Percentiles rank a stretch among this genome's conserved stretches.
phyloP scores from a whole-genome alignment of 2,797 vertebrate species.

The Enteromius mattozi region DNA sequence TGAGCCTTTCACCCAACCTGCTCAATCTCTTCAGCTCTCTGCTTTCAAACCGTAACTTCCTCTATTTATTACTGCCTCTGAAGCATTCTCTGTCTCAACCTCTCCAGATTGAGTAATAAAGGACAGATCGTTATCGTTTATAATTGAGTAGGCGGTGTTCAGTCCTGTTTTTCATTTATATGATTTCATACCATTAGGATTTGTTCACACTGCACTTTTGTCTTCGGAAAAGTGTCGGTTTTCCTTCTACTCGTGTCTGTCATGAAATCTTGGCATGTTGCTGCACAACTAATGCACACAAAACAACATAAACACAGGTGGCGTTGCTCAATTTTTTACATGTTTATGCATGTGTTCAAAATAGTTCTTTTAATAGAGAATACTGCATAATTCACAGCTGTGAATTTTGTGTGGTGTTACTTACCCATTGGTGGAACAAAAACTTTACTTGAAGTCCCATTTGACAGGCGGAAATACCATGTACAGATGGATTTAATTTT shows the following conservation, averaged over 20 bases:
- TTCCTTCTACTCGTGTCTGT: not conserved
- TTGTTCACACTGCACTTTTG: not conserved
- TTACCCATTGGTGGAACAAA: not conserved
- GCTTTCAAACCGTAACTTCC: constrained; percentile 21
- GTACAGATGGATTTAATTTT: not conserved
- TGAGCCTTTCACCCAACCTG: constrained; percentile 9
- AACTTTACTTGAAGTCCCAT: not conserved
- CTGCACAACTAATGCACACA: not conserved
- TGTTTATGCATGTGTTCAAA: not conserved
- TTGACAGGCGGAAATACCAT: not conserved
- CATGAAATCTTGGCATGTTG: not conserved
- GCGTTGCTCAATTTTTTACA: not conserved
- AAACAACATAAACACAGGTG: not conserved
- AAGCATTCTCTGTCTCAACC: not conserved
- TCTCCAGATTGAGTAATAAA: constrained; percentile 8
- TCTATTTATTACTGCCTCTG: constrained; percentile 24
- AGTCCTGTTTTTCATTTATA: not conserved
- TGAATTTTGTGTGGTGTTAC: not conserved
- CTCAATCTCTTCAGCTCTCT: not conserved
- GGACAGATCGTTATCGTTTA: not conserved
- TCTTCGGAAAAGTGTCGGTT: not conserved
- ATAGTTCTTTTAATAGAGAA: not conserved
- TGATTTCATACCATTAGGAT: not conserved
- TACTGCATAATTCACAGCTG: not conserved
- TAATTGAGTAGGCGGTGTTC: not conserved